Evolutionary conservation across 1,140 invertebrate species (phyloP).

Genomic region (Drosophila suzukii): DNA sequence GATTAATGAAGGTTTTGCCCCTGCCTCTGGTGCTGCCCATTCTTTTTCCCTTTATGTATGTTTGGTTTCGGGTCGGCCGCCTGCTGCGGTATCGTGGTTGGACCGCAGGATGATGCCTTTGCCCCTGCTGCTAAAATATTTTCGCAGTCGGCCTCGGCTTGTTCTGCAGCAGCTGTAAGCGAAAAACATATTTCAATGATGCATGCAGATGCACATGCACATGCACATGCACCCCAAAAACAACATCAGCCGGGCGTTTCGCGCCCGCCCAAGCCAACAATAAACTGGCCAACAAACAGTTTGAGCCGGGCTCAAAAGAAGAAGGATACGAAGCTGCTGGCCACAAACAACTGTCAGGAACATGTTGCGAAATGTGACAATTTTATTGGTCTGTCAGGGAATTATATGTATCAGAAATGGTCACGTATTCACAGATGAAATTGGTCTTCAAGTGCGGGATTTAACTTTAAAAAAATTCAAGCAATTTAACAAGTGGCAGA

Average conservation of each 20-base stretch:
- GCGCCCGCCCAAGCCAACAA: constrained; percentile 25
- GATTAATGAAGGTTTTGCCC: constrained; percentile 72
- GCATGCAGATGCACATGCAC: constrained; percentile 34
- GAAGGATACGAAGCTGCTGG: constrained; percentile 23
- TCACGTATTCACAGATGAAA: constrained; percentile 1
- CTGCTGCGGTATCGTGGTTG: constrained; percentile 59
- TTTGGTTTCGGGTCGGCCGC: constrained; percentile 62
- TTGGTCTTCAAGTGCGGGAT: constrained; percentile 1
- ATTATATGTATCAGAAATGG: constrained; percentile 34
- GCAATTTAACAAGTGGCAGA: background rate
- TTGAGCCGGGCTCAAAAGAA: constrained; percentile 26
- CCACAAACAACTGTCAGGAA: constrained; percentile 62
- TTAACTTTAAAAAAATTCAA: background rate
- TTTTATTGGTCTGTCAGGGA: constrained; percentile 69
- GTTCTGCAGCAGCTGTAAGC: constrained; percentile 47
- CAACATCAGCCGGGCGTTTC: constrained; percentile 52
- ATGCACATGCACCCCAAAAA: constrained; percentile 47
- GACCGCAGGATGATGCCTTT: constrained; percentile 42
- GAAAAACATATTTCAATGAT: constrained; percentile 75
- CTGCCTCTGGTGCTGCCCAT: constrained; percentile 52
- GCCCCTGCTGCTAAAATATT: constrained; percentile 41
- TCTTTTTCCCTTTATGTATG: constrained; percentile 28
- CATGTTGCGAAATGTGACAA: constrained; percentile 73
- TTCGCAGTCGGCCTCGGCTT: constrained; percentile 49
- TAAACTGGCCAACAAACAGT: constrained; percentile 55